A percentile compares a stretch with the other conserved stretches of the same genome.
phyloP scores from a whole-genome alignment of 2,797 vertebrate genomes.

The Thripadectes ignobilis region DNA sequence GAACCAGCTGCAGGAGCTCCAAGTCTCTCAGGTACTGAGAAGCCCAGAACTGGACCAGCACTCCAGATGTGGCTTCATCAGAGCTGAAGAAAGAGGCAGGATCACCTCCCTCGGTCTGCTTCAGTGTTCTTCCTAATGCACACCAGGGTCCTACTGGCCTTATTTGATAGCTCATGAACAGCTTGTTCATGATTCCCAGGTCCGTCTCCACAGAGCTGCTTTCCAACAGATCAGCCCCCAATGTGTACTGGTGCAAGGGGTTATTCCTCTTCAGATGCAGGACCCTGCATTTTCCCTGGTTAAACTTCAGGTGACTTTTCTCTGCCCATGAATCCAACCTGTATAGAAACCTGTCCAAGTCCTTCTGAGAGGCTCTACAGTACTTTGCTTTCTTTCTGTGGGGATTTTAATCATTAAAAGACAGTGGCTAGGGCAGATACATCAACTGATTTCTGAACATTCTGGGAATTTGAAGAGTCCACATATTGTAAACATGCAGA shows the following conservation, averaged over 20 bases:
- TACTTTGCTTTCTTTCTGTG: background rate
- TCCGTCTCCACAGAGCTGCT: background rate
- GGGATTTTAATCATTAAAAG: background rate
- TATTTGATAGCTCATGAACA: background rate
- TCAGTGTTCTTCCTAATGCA: background rate
- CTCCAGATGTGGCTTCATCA: background rate
- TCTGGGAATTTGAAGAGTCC: background rate
- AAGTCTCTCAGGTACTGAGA: background rate
- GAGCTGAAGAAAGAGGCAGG: background rate
- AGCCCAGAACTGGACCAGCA: background rate
- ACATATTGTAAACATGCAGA: background rate
- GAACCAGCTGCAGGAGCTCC: background rate
- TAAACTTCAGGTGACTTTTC: background rate
- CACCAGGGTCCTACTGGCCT: background rate
- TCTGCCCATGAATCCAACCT: background rate
- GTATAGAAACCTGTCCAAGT: too few relatives aligned
- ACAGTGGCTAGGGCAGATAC: background rate
- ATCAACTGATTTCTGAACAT: background rate
- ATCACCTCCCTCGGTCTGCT: background rate
- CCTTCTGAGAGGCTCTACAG: background rate
- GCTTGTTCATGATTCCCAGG: background rate
- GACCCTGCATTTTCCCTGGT: background rate
- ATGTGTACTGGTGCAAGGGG: background rate
- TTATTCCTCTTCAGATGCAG: background rate
- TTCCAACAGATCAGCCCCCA: background rate